A percentile compares a stretch with the other conserved stretches of the same genome.
phyloP scores from a whole-genome alignment of 2,888 invertebrate genomes.

The Orthosia gracilis region DNA sequence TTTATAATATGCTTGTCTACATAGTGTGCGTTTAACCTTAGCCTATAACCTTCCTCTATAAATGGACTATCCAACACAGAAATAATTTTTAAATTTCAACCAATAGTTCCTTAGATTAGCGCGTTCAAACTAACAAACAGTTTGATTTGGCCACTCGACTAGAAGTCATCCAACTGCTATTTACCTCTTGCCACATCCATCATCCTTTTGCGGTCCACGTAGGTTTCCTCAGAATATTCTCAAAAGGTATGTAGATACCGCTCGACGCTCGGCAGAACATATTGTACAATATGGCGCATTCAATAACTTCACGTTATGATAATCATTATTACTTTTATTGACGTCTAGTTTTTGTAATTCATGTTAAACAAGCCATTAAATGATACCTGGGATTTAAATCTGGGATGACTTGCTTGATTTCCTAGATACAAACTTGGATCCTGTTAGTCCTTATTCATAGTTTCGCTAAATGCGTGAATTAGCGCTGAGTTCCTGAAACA shows the following conservation, averaged over 20 bases:
- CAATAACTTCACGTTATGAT: conserved; percentile 61
- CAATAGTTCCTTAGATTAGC: too few species aligned
- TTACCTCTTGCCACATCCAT: neutral
- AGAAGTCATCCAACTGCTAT: neutral
- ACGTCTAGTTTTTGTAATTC: conserved; percentile 26
- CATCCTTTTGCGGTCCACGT: neutral
- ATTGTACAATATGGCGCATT: conserved; percentile 41
- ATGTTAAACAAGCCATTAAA: conserved; percentile 38
- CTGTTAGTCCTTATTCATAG: neutral
- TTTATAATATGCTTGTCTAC: too few species aligned
- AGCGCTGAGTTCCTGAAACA: neutral
- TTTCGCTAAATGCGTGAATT: neutral
- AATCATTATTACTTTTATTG: conserved; percentile 50
- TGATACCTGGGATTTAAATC: conserved; percentile 7
- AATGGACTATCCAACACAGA: too few species aligned
- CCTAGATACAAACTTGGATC: conserved; percentile 1
- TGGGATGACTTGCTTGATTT: neutral
- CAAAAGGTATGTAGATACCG: conserved; percentile 51
- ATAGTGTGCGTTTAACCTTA: too few species aligned
- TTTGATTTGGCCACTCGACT: too few species aligned
- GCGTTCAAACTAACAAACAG: too few species aligned
- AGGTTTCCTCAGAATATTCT: conserved; percentile 43
- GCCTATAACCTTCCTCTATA: too few species aligned
- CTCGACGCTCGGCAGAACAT: conserved; percentile 14
- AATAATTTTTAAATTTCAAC: too few species aligned